Evolutionary conservation across 2,113 vertebrate species (phyloP).

Genomic region (Cyphomyrus discorhynchus): DNA sequence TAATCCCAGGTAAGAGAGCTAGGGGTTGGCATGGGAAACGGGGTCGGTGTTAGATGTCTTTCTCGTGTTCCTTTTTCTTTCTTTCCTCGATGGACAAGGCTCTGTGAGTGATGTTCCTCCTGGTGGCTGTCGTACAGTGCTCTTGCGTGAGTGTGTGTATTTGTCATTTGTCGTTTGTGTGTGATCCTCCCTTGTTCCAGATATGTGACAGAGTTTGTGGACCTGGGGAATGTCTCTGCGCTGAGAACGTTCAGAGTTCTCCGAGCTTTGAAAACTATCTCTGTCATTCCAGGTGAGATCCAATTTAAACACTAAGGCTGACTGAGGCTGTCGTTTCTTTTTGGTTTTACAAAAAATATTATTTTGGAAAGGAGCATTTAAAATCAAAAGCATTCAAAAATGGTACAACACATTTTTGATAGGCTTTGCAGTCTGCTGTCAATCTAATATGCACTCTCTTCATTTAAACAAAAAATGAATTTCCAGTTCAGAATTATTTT

Average conservation of each 20-base stretch:
- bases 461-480: background rate
- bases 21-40: slow-evolving; percentile 56
- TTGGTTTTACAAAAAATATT: slow-evolving; percentile 30
- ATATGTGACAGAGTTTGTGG: slow-evolving; percentile 99
- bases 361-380: slow-evolving; percentile 60
- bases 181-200: slow-evolving; percentile 97
- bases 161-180: slow-evolving; percentile 93
- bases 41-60: slow-evolving; percentile 86
- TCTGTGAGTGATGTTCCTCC: slow-evolving; percentile 71
- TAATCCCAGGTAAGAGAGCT: slow-evolving; percentile 82
- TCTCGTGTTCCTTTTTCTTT: slow-evolving; percentile 52
- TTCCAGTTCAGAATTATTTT: background rate
- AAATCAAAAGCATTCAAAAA: slow-evolving; percentile 65
- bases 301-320: slow-evolving; percentile 54
- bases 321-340: slow-evolving; percentile 28
- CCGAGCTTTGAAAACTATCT: slow-evolving; percentile 94
- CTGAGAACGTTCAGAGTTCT: slow-evolving; percentile 96
- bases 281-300: slow-evolving; percentile 90
- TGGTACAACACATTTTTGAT: slow-evolving; percentile 69
- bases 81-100: slow-evolving; percentile 67
- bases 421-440: slow-evolving; percentile 80
- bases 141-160: slow-evolving; percentile 79
- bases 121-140: slow-evolving; percentile 76
- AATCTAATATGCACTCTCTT: background rate
- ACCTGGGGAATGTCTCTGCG: slow-evolving; percentile 94